These are phyloP conservation scores for Squalus acanthias DNA, from an alignment of 2,797 vertebrate genomes.

Conservation along the genomic window DNA sequence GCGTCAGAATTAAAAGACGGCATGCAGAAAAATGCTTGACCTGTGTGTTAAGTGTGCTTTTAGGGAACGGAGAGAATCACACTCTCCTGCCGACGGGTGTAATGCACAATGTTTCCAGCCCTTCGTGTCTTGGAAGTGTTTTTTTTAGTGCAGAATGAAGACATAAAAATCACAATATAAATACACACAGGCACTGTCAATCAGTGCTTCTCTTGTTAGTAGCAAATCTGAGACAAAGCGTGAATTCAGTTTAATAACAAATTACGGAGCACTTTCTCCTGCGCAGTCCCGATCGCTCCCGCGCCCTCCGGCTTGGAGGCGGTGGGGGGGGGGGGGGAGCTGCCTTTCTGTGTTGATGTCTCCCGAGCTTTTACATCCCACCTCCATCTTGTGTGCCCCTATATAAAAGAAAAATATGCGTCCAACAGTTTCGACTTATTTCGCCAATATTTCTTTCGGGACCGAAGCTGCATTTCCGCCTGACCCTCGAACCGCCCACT, in stretches of 20 bases:
- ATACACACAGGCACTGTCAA: not conserved
- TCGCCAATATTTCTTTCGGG: not conserved
- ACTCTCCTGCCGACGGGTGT: too few species aligned
- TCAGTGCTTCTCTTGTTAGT: not conserved
- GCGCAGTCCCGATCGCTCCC: not conserved
- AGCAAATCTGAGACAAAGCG: too few species aligned
- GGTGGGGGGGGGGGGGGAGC: not conserved
- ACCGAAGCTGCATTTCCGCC: constrained; percentile 19
- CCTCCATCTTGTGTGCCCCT: not conserved
- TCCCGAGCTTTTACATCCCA: not conserved
- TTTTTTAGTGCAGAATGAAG: too few species aligned
- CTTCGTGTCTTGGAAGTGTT: not conserved
- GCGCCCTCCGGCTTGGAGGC: not conserved
- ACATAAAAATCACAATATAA: not conserved
- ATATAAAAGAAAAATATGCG: too few species aligned
- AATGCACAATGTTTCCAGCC: not conserved
- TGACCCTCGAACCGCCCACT: constrained; percentile 16
- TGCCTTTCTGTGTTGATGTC: not conserved
- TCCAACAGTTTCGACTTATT: not conserved
- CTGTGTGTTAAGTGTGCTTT: not conserved
- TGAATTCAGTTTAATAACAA: not conserved
- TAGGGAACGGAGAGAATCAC: too few species aligned
- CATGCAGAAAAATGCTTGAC: not conserved
- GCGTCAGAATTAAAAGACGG: not conserved
- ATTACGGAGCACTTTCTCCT: not conserved